Evolutionary conservation across 2,113 vertebrate genomes (phyloP).

Genomic region (Sinocyclocheilus rhinocerous): DNA sequence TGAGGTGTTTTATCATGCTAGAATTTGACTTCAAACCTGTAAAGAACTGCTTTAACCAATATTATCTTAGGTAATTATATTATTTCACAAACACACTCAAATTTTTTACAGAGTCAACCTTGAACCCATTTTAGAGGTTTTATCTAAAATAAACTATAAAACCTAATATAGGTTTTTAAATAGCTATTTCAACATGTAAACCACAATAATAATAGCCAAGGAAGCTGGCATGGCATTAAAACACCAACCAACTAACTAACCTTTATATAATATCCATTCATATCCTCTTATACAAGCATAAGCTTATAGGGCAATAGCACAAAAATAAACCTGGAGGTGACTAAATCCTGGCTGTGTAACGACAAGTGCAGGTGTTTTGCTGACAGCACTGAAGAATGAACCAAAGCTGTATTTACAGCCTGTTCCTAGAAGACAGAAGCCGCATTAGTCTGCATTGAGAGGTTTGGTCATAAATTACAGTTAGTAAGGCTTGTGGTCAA

Average conservation of each 20-base stretch:
- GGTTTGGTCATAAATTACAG: not conserved
- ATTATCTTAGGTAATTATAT: too few species aligned
- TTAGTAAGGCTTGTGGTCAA: conserved; percentile 8
- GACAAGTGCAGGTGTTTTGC: conserved; percentile 31
- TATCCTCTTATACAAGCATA: not conserved
- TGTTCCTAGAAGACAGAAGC: not conserved
- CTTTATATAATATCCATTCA: not conserved
- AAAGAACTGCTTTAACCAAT: not conserved
- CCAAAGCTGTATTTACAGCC: conserved; percentile 6
- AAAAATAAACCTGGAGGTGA: conserved; percentile 5
- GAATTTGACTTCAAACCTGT: not conserved
- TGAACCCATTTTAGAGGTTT: not conserved
- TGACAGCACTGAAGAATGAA: conserved; percentile 50
- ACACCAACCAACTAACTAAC: not conserved
- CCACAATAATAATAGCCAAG: not conserved
- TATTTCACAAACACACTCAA: not conserved
- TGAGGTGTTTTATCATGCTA: not conserved
- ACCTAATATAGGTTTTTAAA: not conserved
- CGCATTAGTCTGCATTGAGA: not conserved
- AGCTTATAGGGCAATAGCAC: not conserved
- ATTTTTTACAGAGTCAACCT: not conserved
- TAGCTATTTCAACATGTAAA: not conserved
- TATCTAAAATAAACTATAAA: not conserved
- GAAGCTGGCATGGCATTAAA: not conserved
- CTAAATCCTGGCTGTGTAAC: not conserved